Base-by-base conservation (phyloP, 2,797 vertebrate genomes). In the Trachurus trachurus region DNA sequence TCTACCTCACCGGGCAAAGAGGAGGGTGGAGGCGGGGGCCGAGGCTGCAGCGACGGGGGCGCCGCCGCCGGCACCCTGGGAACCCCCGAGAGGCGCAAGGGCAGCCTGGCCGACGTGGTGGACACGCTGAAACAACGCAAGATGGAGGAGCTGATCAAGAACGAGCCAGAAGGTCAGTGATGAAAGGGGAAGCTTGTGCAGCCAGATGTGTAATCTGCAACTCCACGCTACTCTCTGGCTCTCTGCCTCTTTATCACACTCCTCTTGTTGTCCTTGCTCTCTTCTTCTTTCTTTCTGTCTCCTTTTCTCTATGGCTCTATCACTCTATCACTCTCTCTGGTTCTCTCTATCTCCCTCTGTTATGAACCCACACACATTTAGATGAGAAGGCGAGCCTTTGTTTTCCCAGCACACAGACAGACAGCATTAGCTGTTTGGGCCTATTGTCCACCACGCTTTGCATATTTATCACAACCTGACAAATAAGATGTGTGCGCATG, bases 131-230 rank as follows among this genome's bases (percentile, higher is more conserved):
- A 99, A 87, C 98, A 99, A 78, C 96, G 98, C 83, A 99, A 99
- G 94, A 99, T 99, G 98, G 98, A 99, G 88, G 98, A 99, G 93
- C 96, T 99, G 91, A 99, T 99, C 89, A 99, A 99, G 92, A 98
- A 98, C 3, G 98, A 99, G 92, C 98, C 98, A 34, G 98, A 99
- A 97, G 98, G 98, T 99, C 96, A 96, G 96, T 91, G 73, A 72
- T 58, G 80, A 83, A 79, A 79, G 65, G 44, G 52, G 47, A 44
- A 3, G 37, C 52, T 71, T 59, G 75, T 71, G 40, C 21, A 10
- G 82, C 81, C 84, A 88, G 83, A 87, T 87, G 82, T 90, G 81
- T 75, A 70, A 86, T 84, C 68, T 59, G 64, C 39, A 57, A n/a
- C 70, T 70, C 66, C 49, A 47, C 39, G 2, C 65, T 59, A 66